Conservation (phyloP, 2,888 invertebrate genomes). For the Thera britannica region DNA sequence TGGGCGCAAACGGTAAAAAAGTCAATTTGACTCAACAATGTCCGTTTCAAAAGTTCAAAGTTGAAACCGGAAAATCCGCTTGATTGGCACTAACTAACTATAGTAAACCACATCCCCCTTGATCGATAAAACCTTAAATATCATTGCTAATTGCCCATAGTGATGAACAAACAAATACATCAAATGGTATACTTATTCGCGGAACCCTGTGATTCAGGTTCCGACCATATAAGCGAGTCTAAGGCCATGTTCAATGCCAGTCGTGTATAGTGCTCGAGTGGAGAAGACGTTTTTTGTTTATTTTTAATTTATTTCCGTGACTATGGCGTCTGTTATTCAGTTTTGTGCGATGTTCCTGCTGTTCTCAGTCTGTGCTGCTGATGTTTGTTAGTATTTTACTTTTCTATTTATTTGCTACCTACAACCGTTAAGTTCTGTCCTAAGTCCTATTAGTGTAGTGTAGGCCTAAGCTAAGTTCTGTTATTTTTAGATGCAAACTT, state of each 20-base stretch:
- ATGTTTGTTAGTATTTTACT: slow-evolving; percentile 67
- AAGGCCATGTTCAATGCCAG: slow-evolving; percentile 77
- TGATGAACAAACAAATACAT: slow-evolving; percentile 11
- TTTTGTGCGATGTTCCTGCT: slow-evolving; percentile 78
- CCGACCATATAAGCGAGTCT: slow-evolving; percentile 69
- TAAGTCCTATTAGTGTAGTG: no score
- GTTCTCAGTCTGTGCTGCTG: slow-evolving; percentile 65
- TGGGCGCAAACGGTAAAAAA: background rate
- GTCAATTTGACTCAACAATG: background rate
- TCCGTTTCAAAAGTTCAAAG: background rate
- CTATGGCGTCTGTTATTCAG: slow-evolving; percentile 77
- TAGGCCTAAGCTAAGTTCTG: no score
- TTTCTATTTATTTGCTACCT: slow-evolving; percentile 6
- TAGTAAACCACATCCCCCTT: slow-evolving; percentile 5
- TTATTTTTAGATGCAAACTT: no score
- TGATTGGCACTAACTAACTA: background rate
- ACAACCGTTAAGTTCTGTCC: no score
- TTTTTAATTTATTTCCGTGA: slow-evolving; percentile 53
- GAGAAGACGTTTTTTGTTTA: slow-evolving; percentile 55
- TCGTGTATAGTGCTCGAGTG: slow-evolving; percentile 61
- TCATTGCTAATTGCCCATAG: slow-evolving; percentile 13
- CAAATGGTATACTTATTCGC: slow-evolving; percentile 53
- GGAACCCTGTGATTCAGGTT: slow-evolving; percentile 59
- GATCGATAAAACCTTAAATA: slow-evolving; percentile 7
- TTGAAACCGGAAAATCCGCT: slow-evolving; percentile 3